Evolutionary conservation across 2,888 invertebrate species (phyloP).

Genomic region (Nymphalis c-album): DNA sequence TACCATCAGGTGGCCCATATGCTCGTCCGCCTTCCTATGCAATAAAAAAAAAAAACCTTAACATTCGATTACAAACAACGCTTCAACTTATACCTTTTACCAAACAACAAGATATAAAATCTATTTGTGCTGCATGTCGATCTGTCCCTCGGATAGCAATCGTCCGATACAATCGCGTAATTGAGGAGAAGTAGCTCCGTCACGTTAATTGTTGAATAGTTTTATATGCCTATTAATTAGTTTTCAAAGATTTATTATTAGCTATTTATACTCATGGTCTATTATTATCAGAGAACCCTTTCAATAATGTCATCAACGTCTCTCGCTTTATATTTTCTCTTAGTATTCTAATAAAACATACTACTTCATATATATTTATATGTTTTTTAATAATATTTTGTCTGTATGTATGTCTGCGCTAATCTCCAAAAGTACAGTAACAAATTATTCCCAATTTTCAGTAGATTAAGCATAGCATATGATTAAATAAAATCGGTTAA

Average conservation of each 20-base stretch:
- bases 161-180: conserved; percentile 59
- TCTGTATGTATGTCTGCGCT: too few species aligned
- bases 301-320: neutral
- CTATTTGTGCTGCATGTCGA: conserved; percentile 65
- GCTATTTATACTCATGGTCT: conserved; percentile 3
- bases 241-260: conserved; percentile 15
- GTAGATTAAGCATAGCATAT: too few species aligned
- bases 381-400: too few species aligned
- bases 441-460: too few species aligned
- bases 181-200: conserved; percentile 46
- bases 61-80: neutral
- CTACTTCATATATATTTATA: too few species aligned
- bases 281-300: neutral
- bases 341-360: too few species aligned
- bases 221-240: conserved; percentile 40
- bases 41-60: too few species aligned
- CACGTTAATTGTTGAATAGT: conserved; percentile 46
- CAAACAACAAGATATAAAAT: conserved; percentile 51
- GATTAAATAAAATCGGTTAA: too few species aligned
- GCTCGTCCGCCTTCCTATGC: too few species aligned
- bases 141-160: conserved; percentile 50
- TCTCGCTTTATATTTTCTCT: too few species aligned
- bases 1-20: too few species aligned
- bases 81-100: conserved; percentile 37
- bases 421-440: too few species aligned